Evolutionary conservation across 2,797 vertebrate genomes (phyloP).

Genomic region (Adelosebastes latens): DNA sequence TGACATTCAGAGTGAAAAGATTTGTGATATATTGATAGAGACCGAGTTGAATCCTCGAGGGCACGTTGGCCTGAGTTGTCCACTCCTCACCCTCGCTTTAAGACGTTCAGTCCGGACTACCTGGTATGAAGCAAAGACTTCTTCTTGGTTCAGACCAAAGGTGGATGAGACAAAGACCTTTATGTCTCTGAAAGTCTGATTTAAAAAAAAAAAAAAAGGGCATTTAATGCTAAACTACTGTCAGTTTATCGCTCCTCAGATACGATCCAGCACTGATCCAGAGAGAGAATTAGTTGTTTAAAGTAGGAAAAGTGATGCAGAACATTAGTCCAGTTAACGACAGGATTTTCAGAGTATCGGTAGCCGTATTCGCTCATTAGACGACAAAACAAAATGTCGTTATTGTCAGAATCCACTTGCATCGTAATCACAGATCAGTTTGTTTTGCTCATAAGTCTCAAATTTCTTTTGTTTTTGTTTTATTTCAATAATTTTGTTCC

Average conservation of each 20-base stretch:
- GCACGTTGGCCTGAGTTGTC: slow-evolving; percentile 13
- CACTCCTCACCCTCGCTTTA: slow-evolving; percentile 12
- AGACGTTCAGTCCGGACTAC: slow-evolving; percentile 9
- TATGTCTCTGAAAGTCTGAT: background rate
- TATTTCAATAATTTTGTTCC: background rate
- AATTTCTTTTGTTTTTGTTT: slow-evolving; percentile 9
- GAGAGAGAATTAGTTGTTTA: background rate
- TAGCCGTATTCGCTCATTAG: too few relatives aligned
- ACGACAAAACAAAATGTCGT: background rate
- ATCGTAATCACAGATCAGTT: background rate
- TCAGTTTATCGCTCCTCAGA: background rate
- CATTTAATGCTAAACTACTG: slow-evolving; percentile 30
- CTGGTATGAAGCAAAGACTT: slow-evolving; percentile 36
- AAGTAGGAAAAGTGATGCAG: background rate
- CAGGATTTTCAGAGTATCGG: background rate
- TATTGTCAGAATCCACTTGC: background rate
- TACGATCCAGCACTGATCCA: background rate
- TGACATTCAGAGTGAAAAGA: slow-evolving; percentile 78
- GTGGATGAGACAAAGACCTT: slow-evolving; percentile 18
- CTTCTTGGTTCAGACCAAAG: slow-evolving; percentile 42
- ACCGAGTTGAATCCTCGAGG: slow-evolving; percentile 18
- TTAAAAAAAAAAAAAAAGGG: background rate
- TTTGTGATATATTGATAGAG: slow-evolving; percentile 43
- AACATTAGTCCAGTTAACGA: background rate
- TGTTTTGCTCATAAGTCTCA: background rate